Percentiles rank a stretch among this genome's conserved stretches.
phyloP scores from a whole-genome alignment of 2,113 vertebrate species.

The Eurystomus gularis region DNA sequence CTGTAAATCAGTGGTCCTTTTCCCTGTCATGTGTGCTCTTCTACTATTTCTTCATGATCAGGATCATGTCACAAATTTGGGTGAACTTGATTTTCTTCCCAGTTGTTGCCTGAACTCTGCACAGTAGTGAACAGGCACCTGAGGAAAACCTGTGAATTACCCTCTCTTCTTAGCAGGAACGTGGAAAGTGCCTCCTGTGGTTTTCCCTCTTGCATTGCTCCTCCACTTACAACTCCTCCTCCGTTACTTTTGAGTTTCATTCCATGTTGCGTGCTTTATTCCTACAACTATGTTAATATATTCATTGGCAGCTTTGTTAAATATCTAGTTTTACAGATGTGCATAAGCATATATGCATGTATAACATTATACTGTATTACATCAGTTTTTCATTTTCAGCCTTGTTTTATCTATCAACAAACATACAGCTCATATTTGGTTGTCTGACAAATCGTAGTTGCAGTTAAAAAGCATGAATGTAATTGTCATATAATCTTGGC shows the following conservation, averaged over 20 bases:
- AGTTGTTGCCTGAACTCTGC: neutral
- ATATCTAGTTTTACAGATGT: neutral
- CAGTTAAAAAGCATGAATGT: neutral
- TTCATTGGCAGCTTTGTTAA: neutral
- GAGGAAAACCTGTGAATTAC: neutral
- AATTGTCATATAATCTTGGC: neutral
- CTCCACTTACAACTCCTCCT: neutral
- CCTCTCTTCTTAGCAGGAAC: neutral
- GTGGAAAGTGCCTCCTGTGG: neutral
- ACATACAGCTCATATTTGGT: neutral
- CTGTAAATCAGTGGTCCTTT: neutral
- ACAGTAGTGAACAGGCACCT: neutral
- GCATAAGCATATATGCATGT: neutral
- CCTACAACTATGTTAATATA: neutral
- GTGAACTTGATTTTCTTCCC: neutral
- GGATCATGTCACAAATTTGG: neutral
- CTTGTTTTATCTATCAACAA: neutral
- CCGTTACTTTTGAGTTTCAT: neutral
- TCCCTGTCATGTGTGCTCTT: neutral
- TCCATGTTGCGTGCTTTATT: neutral
- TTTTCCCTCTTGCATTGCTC: neutral
- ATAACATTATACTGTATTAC: neutral
- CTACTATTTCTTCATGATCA: fast-evolving
- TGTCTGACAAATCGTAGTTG: neutral
- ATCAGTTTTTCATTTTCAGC: neutral